Base-by-base conservation (phyloP, 2,888 invertebrate genomes). In the Hipparchia semele region DNA sequence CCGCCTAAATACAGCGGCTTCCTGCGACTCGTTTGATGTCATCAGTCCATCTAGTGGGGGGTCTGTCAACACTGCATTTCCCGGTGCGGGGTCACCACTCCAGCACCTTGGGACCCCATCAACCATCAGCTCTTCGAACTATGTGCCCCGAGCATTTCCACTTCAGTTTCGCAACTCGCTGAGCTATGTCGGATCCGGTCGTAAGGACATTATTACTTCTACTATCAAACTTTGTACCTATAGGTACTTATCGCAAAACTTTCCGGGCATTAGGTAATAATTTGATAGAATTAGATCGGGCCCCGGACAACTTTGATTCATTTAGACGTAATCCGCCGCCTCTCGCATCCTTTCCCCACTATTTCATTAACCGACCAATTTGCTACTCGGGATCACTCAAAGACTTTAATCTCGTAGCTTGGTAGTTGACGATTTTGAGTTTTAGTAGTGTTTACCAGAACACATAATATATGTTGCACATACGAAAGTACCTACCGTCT, bases 341-440 rank as follows among this genome's bases (percentile, higher is more conserved):
- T 80, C 84, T 86, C 84, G 70, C 56, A 53, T 70, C 62, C 69
- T 81, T 81, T 81, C 85, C 83, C 80, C 86, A 89, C 89, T 90
- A 89, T 89, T 89, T 89, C 88, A 91, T 91, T 91, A 90, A 87
- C 83, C 86, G 88, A 83, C 86, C 90, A 90, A 91, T 91, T 91
- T 89, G 89, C 90, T 88, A 84, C 49, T 8, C 80, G 83, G 86
- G 87, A 88, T 87, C 87, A 86, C 81, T 80, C 80, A 81, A 84
- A 89, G 85, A 86, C 88, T 87, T 89, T 89, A 73, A 73, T 73
- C 75, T 75, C 82, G 84, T 73, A 84, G 88, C 81, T 87, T 85
- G 82, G 80, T 80, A 79, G 81, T 84, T 68, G 62, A 64, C 67
- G 60, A 68, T 46, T 53, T 53, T 61, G 53, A 61, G 60, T 68